Conservation (phyloP, 1,140 invertebrate species). For the Matsumurasca onukii region DNA sequence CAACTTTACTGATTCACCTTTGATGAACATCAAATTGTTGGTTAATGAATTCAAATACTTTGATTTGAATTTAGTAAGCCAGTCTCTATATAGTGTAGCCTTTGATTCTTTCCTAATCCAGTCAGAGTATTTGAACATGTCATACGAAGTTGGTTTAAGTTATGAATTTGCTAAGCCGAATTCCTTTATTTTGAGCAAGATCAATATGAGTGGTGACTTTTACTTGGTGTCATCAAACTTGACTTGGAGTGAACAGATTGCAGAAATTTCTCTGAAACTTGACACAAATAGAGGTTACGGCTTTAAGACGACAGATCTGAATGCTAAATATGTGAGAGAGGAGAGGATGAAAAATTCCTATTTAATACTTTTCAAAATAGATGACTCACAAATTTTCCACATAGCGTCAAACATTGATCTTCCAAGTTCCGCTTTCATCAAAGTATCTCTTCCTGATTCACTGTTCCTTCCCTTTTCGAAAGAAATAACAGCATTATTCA, state of each 20-base stretch:
- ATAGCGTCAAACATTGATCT: not conserved
- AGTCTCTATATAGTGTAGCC: not conserved
- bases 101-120: not conserved
- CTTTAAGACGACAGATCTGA: not conserved
- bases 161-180: not conserved
- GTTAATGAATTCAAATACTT: constrained; percentile 15
- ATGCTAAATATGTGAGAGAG: not conserved
- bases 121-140: not conserved
- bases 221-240: not conserved
- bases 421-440: not conserved
- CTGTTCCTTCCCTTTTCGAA: constrained; percentile 9
- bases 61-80: not conserved
- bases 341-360: not conserved
- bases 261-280: not conserved
- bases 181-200: not conserved
- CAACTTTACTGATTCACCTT: no score
- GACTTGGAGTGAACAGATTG: not conserved
- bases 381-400: constrained; percentile 13
- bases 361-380: constrained; percentile 2
- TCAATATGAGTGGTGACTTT: not conserved
- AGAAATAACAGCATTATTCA: not conserved
- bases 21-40: no score
- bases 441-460: not conserved
- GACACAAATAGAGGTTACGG: constrained; percentile 7
- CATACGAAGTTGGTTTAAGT: not conserved